A percentile compares a stretch with the other conserved stretches of the same genome.
phyloP scores from a whole-genome alignment of 2,888 invertebrate species.

The Argyra leucocephala region DNA sequence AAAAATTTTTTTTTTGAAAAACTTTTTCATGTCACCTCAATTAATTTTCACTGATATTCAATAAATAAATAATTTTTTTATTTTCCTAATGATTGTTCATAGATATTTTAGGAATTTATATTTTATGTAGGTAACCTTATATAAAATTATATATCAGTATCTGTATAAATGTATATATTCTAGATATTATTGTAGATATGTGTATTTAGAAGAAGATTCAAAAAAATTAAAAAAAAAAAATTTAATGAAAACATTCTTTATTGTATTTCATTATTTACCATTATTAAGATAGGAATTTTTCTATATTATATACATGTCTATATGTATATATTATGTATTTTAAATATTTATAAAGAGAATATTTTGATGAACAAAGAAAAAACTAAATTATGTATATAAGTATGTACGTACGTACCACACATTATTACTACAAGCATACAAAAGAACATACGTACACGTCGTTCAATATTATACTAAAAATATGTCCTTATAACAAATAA shows the following conservation, averaged over 20 bases:
- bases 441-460: not conserved
- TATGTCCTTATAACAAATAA: constrained; percentile 4
- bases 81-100: not conserved
- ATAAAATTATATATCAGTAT: not conserved
- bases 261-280: not conserved
- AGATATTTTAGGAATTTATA: not conserved
- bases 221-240: not conserved
- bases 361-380: not conserved
- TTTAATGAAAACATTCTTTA: not conserved
- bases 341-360: not conserved
- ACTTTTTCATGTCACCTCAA: not conserved
- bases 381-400: not conserved
- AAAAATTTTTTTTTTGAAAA: too few species aligned
- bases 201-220: not conserved
- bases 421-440: not conserved
- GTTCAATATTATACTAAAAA: not conserved
- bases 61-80: not conserved
- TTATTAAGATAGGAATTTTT: not conserved
- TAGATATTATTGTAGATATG: not conserved
- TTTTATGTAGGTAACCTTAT: not conserved
- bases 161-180: not conserved
- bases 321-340: too few species aligned
- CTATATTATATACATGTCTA: not conserved
- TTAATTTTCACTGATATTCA: not conserved
- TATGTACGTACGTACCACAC: not conserved